phyloP scores from a whole-genome alignment of 1,140 invertebrate species.

The Palaemon carinicauda region DNA sequence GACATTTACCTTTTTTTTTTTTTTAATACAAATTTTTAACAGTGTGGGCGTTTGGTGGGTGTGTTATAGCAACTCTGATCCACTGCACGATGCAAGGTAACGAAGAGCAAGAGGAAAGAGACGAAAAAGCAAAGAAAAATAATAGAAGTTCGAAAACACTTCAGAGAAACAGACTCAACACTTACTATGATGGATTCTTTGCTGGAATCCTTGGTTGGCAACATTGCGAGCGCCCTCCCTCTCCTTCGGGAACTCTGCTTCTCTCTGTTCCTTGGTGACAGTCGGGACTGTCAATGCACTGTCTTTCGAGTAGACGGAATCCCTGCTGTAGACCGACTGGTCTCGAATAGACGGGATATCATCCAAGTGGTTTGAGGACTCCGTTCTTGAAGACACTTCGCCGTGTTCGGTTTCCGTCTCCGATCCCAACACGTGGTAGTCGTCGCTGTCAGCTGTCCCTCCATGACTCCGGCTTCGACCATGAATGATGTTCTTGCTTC shows the following conservation, averaged over 20 bases:
- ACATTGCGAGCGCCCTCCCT: constrained; percentile 25
- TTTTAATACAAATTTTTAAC: too few relatives aligned
- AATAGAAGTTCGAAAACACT: background rate
- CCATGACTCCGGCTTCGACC: constrained; percentile 34
- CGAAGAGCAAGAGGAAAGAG: too few relatives aligned
- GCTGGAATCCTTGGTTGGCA: constrained; percentile 39
- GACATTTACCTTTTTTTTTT: too few relatives aligned
- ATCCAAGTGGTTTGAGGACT: constrained; percentile 60
- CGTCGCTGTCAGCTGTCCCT: constrained; percentile 55
- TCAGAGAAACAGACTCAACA: background rate
- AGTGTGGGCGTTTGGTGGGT: too few relatives aligned
- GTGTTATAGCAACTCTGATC: too few relatives aligned
- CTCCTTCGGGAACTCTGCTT: constrained; percentile 18
- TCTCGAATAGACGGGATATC: constrained; percentile 56
- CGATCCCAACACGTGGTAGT: constrained; percentile 60
- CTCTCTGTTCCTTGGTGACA: constrained; percentile 43
- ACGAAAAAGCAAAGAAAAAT: background rate
- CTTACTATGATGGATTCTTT: constrained; percentile 58
- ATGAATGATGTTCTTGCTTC: constrained; percentile 25
- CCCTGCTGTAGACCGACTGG: constrained; percentile 52
- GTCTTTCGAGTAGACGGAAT: too few relatives aligned
- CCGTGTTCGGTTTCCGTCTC: constrained; percentile 60
- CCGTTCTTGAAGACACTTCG: constrained; percentile 55
- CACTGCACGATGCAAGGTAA: too few relatives aligned
- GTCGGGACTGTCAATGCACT: background rate